phyloP scores from a whole-genome alignment of 2,113 vertebrate species.

The Ibidorhyncha struthersii region DNA sequence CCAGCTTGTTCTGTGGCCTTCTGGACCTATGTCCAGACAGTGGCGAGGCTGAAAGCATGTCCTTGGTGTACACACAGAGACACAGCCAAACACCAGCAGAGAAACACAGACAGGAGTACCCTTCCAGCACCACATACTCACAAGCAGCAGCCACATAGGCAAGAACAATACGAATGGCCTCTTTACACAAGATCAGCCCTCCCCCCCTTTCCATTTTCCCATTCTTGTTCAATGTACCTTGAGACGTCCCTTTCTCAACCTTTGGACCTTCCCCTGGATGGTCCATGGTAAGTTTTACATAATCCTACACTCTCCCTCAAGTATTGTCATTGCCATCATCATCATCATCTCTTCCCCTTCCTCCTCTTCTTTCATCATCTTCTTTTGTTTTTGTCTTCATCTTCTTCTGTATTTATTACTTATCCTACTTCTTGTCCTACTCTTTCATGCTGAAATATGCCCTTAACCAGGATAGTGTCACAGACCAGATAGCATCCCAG shows the following conservation, averaged over 20 bases:
- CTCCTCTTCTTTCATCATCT: no score
- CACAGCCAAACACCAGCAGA: not conserved
- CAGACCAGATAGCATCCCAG: not conserved
- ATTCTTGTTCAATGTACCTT: not conserved
- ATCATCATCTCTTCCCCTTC: not conserved
- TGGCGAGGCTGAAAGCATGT: not conserved
- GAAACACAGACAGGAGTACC: not conserved
- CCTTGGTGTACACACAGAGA: not conserved
- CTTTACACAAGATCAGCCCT: not conserved
- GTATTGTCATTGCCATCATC: not conserved
- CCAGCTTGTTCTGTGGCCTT: not conserved
- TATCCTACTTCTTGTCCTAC: not conserved
- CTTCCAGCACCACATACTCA: no score
- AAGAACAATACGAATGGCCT: not conserved
- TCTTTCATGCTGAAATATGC: not conserved
- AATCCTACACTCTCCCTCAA: not conserved
- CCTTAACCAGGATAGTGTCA: not conserved
- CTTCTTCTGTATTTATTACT: no score
- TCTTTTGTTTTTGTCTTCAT: no score
- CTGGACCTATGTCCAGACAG: not conserved
- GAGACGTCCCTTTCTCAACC: not conserved
- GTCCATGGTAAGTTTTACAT: not conserved
- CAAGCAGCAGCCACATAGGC: not conserved
- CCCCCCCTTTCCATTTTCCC: not conserved
- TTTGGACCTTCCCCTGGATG: no score